These are phyloP conservation scores for Eupelmus urozonus DNA, from an alignment of 2,888 invertebrate species.

Conservation along the genomic window DNA sequence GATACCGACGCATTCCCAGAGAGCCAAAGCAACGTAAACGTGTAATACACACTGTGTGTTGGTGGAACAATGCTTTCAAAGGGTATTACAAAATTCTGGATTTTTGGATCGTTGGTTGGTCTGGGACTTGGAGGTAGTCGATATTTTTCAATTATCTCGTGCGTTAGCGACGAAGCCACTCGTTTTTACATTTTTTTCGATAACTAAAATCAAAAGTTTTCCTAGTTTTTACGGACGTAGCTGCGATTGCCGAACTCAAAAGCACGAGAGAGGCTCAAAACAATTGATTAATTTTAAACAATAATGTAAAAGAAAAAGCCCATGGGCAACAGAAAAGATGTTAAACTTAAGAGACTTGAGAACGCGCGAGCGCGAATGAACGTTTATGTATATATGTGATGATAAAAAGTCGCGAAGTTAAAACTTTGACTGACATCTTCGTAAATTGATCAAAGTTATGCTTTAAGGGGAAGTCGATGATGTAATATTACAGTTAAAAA, in stretches of 20 bases:
- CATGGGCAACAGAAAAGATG: not conserved
- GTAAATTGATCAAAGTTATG: too few species aligned
- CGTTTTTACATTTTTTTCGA: not conserved
- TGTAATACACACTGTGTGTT: constrained; percentile 76
- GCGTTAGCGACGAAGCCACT: not conserved
- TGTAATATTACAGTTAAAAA: too few species aligned
- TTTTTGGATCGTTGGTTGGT: constrained; percentile 44
- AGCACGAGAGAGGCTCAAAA: not conserved
- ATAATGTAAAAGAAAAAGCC: not conserved
- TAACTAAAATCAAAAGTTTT: not conserved
- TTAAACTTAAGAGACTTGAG: not conserved
- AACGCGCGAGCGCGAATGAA: constrained; percentile 5
- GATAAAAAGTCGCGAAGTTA: constrained; percentile 21
- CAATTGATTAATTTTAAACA: constrained; percentile 12
- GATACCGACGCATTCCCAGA: constrained; percentile 82
- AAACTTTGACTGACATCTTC: not conserved
- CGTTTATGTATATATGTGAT: constrained; percentile 28
- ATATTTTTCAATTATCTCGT: not conserved
- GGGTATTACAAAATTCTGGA: constrained; percentile 34
- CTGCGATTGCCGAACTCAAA: not conserved
- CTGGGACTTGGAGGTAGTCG: constrained; percentile 2
- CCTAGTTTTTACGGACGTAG: not conserved
- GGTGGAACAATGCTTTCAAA: constrained; percentile 56
- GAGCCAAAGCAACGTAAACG: constrained; percentile 78
- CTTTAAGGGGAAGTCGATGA: too few species aligned